Conservation (phyloP, 2,113 vertebrate species). For the Sturnira hondurensis region DNA sequence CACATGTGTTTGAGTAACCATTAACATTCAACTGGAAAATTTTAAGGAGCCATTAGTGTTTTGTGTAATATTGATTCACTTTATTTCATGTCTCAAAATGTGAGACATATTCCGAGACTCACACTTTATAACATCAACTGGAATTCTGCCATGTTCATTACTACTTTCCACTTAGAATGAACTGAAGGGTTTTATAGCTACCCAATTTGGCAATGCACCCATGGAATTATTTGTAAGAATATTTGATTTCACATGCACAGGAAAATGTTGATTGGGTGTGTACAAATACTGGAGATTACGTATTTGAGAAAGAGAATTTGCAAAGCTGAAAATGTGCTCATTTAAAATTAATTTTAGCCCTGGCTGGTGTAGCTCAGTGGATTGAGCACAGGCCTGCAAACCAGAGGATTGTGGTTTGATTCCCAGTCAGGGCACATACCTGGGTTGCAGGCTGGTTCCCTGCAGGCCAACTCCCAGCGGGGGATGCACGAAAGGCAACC, state of each 20-base stretch:
- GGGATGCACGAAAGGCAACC: too few species aligned
- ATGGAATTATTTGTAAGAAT: background rate
- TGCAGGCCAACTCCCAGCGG: too few species aligned
- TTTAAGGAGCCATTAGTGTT: background rate
- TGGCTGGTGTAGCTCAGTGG: too few species aligned
- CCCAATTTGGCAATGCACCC: background rate
- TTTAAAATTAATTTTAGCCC: background rate
- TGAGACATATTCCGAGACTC: background rate
- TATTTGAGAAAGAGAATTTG: background rate
- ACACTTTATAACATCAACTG: background rate
- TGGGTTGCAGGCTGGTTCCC: too few species aligned
- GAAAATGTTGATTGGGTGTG: background rate
- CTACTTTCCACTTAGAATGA: constrained; percentile 1
- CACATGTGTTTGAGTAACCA: background rate
- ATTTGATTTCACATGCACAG: background rate
- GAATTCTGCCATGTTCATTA: background rate
- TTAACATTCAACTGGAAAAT: background rate
- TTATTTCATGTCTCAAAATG: background rate
- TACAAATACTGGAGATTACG: background rate
- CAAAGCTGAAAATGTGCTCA: background rate
- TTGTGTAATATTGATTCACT: background rate
- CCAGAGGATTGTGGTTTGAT: too few species aligned
- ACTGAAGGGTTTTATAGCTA: background rate
- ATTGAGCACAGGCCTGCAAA: too few species aligned
- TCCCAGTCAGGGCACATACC: too few species aligned